phyloP scores from a whole-genome alignment of 2,888 invertebrate genomes.

The Thymelicus sylvestris region DNA sequence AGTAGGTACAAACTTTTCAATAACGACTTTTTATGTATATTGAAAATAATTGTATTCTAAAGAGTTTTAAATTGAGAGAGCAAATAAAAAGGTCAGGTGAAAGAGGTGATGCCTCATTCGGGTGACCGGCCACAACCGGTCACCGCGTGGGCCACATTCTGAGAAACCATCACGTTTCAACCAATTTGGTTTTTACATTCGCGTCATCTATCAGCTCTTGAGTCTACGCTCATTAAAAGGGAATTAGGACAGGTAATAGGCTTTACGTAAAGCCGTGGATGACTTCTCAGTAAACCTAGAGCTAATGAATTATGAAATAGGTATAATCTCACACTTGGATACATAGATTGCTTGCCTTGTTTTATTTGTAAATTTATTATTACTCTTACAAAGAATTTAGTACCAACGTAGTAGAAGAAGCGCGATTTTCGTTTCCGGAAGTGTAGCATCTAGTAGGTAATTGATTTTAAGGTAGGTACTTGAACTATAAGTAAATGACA shows the following conservation, averaged over 20 bases:
- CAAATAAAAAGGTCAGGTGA: conserved; percentile 39
- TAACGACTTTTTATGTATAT: neutral
- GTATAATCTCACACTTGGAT: neutral
- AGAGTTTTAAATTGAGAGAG: neutral
- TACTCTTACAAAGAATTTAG: too few relatives aligned
- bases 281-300: neutral
- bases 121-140: conserved; percentile 49
- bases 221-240: conserved; percentile 38
- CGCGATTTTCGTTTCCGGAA: too few relatives aligned
- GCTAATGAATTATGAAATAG: neutral
- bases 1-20: neutral
- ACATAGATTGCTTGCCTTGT: too few relatives aligned
- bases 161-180: conserved; percentile 43
- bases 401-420: too few relatives aligned
- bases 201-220: conserved; percentile 13
- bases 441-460: too few relatives aligned
- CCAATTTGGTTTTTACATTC: conserved; percentile 62
- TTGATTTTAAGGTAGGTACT: too few relatives aligned
- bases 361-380: too few relatives aligned
- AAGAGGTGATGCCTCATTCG: conserved; percentile 39
- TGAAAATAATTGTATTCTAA: conserved; percentile 9
- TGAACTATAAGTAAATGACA: conserved; percentile 33
- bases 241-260: conserved; percentile 37
- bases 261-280: conserved; percentile 9
- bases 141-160: conserved; percentile 44